These are phyloP conservation scores for Bos indicus DNA, from an alignment of 2,113 vertebrate genomes.

Conservation along the genomic window DNA sequence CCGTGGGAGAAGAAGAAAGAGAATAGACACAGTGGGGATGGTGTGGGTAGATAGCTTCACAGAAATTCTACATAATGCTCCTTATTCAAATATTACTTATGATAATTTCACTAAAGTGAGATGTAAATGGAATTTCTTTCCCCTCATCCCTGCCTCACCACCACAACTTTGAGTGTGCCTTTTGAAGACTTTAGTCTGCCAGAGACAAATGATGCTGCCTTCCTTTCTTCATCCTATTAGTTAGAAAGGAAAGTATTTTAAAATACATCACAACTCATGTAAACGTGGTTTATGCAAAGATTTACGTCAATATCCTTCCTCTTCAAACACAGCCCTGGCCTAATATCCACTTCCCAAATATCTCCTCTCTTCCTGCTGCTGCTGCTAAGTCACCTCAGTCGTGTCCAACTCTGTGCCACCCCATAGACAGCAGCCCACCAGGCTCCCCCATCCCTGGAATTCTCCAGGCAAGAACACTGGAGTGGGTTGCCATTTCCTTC, in stretches of 20 bases:
- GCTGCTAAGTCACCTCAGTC: too few relatives aligned
- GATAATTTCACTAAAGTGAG: not conserved
- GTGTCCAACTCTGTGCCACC: too few relatives aligned
- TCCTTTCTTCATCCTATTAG: not conserved
- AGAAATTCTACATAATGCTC: not conserved
- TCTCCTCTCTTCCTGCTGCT: not conserved
- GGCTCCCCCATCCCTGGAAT: too few relatives aligned
- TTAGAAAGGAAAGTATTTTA: not conserved
- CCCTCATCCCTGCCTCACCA: fast-evolving
- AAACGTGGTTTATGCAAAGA: not conserved
- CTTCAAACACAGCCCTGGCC: not conserved
- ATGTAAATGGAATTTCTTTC: not conserved
- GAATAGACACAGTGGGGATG: fast-evolving
- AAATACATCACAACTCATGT: not conserved
- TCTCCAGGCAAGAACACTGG: too few relatives aligned
- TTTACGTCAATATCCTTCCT: not conserved
- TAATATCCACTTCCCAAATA: not conserved
- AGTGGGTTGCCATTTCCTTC: too few relatives aligned
- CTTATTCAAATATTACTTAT: not conserved
- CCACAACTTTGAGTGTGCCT: fast-evolving
- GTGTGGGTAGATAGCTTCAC: fast-evolving
- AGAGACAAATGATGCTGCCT: constrained; percentile 18
- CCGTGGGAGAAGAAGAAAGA: not conserved
- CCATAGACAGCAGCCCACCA: too few relatives aligned
- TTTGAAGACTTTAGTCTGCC: not conserved